Percentiles rank a stretch among this genome's conserved stretches.
phyloP scores from a whole-genome alignment of 2,113 vertebrate genomes.

The Aldabrachelys gigantea region DNA sequence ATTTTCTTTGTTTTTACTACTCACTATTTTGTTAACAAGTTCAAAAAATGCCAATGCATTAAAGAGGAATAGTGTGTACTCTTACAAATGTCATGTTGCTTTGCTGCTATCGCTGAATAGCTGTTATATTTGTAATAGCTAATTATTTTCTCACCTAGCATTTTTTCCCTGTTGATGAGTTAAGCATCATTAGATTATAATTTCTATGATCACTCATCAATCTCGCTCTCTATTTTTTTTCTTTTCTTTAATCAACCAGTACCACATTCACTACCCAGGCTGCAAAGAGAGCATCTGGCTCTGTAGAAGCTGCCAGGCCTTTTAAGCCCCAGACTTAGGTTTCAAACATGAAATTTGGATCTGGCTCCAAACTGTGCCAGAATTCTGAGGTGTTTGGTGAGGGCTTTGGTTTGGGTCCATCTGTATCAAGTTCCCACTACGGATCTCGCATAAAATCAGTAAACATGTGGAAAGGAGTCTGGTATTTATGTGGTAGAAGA shows the following conservation, averaged over 20 bases:
- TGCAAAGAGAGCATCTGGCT: conserved; percentile 6
- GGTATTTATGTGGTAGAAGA: rapidly evolving
- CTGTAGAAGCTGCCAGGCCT: conserved; percentile 50
- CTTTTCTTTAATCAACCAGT: conserved; percentile 24
- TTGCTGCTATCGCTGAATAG: background rate
- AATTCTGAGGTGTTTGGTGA: background rate
- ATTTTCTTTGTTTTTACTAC: background rate
- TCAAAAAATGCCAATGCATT: background rate
- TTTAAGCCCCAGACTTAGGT: conserved; percentile 52
- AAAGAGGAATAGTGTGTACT: background rate
- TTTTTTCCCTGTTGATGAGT: background rate
- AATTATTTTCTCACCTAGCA: background rate
- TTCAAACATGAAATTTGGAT: conserved; percentile 38
- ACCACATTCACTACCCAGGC: background rate
- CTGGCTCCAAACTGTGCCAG: background rate
- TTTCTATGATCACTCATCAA: background rate
- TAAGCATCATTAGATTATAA: background rate
- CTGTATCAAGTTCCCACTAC: background rate
- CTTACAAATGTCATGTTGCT: background rate
- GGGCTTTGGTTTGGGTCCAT: background rate
- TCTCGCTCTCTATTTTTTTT: background rate
- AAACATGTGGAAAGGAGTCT: background rate
- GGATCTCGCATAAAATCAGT: background rate
- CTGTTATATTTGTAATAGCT: background rate
- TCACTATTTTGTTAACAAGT: background rate